phyloP scores from a whole-genome alignment of 1,140 invertebrate genomes.

The Caligus rogercresseyi region DNA sequence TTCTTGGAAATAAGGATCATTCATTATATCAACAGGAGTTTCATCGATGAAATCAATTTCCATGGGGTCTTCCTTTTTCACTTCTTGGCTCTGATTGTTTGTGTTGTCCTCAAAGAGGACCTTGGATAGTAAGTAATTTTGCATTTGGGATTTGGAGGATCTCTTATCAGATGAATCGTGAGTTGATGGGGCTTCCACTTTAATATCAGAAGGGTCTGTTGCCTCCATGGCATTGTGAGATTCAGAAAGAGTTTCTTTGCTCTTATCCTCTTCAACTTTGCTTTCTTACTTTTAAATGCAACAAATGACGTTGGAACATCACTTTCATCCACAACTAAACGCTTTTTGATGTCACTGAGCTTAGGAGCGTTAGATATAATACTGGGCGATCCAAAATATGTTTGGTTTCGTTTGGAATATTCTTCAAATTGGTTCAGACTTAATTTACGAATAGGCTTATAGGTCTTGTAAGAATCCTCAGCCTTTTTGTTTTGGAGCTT shows the following conservation, averaged over 20 bases:
- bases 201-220: too few relatives aligned
- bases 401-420: not conserved
- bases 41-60: not conserved
- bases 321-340: not conserved
- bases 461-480: not conserved
- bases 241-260: too few relatives aligned
- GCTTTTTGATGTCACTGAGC: not conserved
- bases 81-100: too few relatives aligned
- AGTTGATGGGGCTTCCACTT: too few relatives aligned
- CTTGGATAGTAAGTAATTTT: not conserved
- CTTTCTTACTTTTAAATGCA: not conserved
- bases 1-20: not conserved
- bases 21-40: not conserved
- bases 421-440: not conserved
- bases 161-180: not conserved
- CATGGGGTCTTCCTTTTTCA: not conserved
- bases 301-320: not conserved
- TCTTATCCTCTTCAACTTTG: too few relatives aligned
- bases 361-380: not conserved
- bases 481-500: not conserved
- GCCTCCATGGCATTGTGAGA: too few relatives aligned
- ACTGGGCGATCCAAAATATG: not conserved
- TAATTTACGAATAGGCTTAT: not conserved
- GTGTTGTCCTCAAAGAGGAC: not conserved
- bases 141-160: not conserved